A percentile compares a stretch with the other conserved stretches of the same genome.
Conservation (phyloP, 2,888 invertebrate species). For the Dynastes hyllus region DNA sequence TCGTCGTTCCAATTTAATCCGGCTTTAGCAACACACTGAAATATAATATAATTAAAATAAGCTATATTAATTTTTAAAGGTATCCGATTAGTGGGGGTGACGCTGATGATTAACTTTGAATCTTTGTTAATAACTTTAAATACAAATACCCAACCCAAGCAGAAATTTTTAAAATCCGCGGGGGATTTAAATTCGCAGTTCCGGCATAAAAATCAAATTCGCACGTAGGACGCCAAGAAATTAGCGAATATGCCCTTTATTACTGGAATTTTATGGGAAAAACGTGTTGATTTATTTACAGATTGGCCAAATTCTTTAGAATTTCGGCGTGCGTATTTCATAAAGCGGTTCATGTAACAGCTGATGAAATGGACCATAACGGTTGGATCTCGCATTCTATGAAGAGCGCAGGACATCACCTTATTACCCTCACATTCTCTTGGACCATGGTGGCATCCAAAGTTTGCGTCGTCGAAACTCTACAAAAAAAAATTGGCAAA, state of each 20-base stretch:
- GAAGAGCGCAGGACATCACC: conserved; percentile 77
- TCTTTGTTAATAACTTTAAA: too few relatives aligned
- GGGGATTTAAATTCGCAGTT: too few relatives aligned
- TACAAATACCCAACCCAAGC: too few relatives aligned
- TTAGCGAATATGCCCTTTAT: too few relatives aligned
- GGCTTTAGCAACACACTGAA: conserved; percentile 70
- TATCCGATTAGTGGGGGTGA: background rate
- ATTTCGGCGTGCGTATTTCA: conserved; percentile 52
- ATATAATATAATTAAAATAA: conserved; percentile 41
- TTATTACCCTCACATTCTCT: conserved; percentile 77
- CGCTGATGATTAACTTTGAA: too few relatives aligned
- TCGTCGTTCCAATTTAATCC: conserved; percentile 66
- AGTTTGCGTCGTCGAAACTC: conserved; percentile 67
- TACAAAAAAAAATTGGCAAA: conserved; percentile 52
- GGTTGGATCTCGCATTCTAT: conserved; percentile 66
- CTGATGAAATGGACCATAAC: conserved; percentile 65
- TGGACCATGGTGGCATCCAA: conserved; percentile 79
- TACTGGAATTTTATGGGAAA: too few relatives aligned
- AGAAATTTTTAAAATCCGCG: too few relatives aligned
- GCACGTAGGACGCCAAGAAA: too few relatives aligned
- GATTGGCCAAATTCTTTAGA: conserved; percentile 59
- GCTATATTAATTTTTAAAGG: background rate
- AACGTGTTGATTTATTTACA: conserved; percentile 53
- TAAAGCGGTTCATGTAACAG: conserved; percentile 66
- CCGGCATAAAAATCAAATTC: too few relatives aligned